A percentile compares a stretch with the other conserved stretches of the same genome.
Conservation (phyloP, 2,113 vertebrate genomes). For the Apteryx owenii region DNA sequence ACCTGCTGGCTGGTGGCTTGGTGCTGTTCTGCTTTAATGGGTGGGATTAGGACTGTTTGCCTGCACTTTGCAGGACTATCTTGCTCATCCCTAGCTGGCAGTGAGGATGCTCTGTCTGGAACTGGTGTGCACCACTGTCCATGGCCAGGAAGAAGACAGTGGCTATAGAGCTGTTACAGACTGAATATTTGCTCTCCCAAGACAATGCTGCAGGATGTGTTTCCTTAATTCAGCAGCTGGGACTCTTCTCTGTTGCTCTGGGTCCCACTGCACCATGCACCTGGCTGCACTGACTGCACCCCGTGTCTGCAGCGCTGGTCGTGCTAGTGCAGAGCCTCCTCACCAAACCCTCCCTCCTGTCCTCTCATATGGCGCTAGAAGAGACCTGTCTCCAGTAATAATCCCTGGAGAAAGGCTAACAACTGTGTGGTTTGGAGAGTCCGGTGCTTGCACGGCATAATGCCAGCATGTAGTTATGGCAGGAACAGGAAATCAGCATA, state of each 20-base stretch:
- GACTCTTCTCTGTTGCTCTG: not conserved
- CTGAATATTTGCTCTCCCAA: not conserved
- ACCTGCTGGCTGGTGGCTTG: not conserved
- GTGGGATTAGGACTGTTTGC: not conserved
- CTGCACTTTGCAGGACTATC: not conserved
- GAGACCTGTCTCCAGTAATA: not conserved
- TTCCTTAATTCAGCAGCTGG: not conserved
- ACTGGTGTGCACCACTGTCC: not conserved
- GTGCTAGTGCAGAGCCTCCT: fast-evolving
- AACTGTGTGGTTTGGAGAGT: not conserved
- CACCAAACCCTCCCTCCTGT: not conserved
- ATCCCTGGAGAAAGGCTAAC: not conserved
- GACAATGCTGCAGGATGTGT: not conserved
- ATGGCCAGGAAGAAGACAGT: not conserved
- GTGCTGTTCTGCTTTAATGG: not conserved
- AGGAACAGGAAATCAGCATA: too few relatives aligned
- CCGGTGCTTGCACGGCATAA: too few relatives aligned
- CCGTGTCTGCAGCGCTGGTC: not conserved
- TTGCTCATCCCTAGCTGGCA: not conserved
- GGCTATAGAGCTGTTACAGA: not conserved
- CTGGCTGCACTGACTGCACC: not conserved
- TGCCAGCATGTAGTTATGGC: not conserved
- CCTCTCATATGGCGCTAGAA: fast-evolving
- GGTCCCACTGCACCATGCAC: not conserved
- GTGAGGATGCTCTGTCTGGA: not conserved